phyloP scores from a whole-genome alignment of 2,888 invertebrate species.

The Orthosia gracilis region DNA sequence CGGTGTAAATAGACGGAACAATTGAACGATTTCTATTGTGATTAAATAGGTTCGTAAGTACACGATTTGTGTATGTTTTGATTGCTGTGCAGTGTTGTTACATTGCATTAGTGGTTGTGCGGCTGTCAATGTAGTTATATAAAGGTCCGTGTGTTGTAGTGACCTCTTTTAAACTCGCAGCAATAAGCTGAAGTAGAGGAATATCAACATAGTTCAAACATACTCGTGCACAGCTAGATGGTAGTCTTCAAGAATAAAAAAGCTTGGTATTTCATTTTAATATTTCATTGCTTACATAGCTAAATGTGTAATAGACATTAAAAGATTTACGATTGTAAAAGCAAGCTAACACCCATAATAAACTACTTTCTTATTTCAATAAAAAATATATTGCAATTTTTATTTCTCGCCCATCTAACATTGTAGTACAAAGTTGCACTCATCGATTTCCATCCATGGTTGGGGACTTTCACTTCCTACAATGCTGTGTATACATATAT shows the following conservation, averaged over 20 bases:
- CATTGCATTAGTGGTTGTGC: background rate
- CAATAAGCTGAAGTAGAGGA: background rate
- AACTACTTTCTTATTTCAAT: background rate
- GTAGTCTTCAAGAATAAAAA: background rate
- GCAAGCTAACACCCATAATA: background rate
- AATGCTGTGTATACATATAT: conserved; percentile 70
- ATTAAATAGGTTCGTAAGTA: conserved; percentile 63
- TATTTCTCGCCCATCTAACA: conserved; percentile 23
- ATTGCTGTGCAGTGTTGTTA: conserved; percentile 8
- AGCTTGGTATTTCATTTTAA: too few relatives aligned
- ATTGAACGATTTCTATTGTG: conserved; percentile 77
- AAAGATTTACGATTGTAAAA: background rate
- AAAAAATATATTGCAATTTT: conserved; percentile 1
- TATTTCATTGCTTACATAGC: background rate
- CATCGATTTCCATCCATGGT: conserved; percentile 58
- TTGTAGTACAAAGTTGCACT: conserved; percentile 41
- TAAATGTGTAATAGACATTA: background rate
- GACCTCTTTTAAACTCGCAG: background rate
- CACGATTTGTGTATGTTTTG: conserved; percentile 51
- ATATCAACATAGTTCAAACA: background rate
- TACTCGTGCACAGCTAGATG: background rate
- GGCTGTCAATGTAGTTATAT: background rate
- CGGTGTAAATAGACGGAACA: conserved; percentile 78
- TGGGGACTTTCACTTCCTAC: conserved; percentile 70
- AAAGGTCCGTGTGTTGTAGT: too few relatives aligned